These are phyloP conservation scores for Saguinus midas DNA, from an alignment of 2,113 vertebrate species.

Conservation along the genomic window DNA sequence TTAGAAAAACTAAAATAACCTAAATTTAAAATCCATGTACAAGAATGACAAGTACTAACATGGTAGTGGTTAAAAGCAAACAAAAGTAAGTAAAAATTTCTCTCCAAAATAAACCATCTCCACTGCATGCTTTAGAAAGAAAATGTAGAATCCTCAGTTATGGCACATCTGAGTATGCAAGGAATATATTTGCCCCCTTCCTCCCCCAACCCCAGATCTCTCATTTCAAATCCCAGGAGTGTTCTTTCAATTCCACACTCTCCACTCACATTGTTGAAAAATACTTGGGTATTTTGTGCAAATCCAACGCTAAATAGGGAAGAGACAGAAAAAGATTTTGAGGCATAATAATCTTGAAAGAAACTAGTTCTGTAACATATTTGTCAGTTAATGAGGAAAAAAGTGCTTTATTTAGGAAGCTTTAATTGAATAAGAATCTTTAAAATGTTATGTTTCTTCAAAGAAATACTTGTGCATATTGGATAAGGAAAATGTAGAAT, in stretches of 20 bases:
- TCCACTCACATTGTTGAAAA: not conserved
- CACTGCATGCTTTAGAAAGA: not conserved
- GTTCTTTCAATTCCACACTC: not conserved
- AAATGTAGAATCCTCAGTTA: not conserved
- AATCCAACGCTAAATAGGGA: not conserved
- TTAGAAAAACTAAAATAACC: conserved; percentile 13
- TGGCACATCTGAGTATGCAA: not conserved
- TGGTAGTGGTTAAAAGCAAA: not conserved
- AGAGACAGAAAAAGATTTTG: not conserved
- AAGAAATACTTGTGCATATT: not conserved
- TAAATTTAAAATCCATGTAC: not conserved
- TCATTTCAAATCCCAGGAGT: not conserved
- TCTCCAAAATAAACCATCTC: not conserved
- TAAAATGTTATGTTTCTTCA: conserved; percentile 19
- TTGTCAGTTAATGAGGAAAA: not conserved
- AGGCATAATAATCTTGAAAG: not conserved
- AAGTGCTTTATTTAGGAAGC: not conserved
- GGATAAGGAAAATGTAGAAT: conserved; percentile 52
- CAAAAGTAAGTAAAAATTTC: not conserved
- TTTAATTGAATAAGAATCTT: not conserved
- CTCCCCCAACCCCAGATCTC: accelerated
- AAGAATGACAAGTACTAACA: not conserved
- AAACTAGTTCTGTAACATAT: not conserved
- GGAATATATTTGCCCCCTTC: not conserved
- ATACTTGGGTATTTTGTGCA: not conserved